A percentile compares a stretch with the other conserved stretches of the same genome.
These are phyloP conservation scores for Microchirus variegatus DNA, from an alignment of 2,797 vertebrate genomes.

Conservation along the genomic window DNA sequence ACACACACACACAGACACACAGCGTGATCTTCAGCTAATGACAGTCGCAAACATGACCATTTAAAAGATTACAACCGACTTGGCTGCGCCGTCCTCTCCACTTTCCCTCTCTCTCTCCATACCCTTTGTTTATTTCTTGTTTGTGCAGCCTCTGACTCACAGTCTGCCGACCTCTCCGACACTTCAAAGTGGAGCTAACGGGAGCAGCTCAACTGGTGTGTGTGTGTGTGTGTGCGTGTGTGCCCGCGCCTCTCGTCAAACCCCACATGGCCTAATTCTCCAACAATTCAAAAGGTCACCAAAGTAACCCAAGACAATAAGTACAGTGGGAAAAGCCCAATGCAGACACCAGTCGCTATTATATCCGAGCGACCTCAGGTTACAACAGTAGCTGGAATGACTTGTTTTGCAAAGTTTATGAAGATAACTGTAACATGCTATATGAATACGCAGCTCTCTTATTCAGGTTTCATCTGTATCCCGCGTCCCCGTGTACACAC, in stretches of 20 bases:
- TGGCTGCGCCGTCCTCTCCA: background rate
- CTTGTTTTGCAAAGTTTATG: slow-evolving; percentile 53
- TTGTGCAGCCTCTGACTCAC: slow-evolving; percentile 39
- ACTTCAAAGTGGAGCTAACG: slow-evolving; percentile 31
- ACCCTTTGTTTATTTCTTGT: slow-evolving; percentile 28
- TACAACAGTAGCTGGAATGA: slow-evolving; percentile 47
- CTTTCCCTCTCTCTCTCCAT: background rate
- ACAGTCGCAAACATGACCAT: slow-evolving; percentile 32
- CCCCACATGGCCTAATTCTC: slow-evolving; percentile 52
- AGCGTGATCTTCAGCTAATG: slow-evolving; percentile 1
- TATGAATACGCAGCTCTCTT: background rate
- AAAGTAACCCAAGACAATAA: slow-evolving; percentile 63
- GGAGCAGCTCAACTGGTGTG: slow-evolving; percentile 39
- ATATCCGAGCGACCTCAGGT: slow-evolving; percentile 51
- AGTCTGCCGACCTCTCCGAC: slow-evolving; percentile 32
- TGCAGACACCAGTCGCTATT: slow-evolving; percentile 38
- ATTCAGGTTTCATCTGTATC: background rate
- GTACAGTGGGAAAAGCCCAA: slow-evolving; percentile 39
- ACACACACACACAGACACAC: slow-evolving; percentile 4
- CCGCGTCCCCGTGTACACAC: too few species aligned
- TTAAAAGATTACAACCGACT: slow-evolving; percentile 31
- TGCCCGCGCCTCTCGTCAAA: slow-evolving; percentile 50
- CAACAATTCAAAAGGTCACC: slow-evolving; percentile 58
- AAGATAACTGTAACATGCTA: slow-evolving; percentile 8
- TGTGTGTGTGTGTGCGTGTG: too few species aligned